Percentiles rank a stretch among this genome's conserved stretches.
Conservation (phyloP, 2,888 invertebrate genomes). For the Phragmatobia fuliginosa region DNA sequence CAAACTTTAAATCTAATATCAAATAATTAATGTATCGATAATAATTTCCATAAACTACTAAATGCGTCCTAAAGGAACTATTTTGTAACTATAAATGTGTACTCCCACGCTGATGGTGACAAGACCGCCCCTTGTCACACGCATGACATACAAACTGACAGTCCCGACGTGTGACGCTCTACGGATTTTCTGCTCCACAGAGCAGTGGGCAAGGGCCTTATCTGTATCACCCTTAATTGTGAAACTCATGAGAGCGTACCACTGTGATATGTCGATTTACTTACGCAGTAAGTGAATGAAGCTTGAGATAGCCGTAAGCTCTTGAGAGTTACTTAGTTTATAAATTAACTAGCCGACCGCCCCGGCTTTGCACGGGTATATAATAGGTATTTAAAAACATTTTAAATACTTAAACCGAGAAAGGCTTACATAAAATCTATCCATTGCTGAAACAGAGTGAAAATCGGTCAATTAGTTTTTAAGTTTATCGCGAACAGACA, state of each 20-base stretch:
- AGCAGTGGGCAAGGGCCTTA: constrained; percentile 10
- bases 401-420: too few species aligned
- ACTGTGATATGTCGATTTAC: constrained; percentile 3
- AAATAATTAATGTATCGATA: too few species aligned
- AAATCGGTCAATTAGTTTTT: too few species aligned
- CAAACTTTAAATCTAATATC: too few species aligned
- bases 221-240: constrained; percentile 9
- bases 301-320: not conserved
- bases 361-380: too few species aligned
- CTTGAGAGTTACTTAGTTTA: not conserved
- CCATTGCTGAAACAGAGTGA: too few species aligned
- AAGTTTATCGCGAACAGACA: too few species aligned
- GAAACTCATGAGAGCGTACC: constrained; percentile 10
- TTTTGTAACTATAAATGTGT: not conserved
- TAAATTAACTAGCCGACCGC: too few species aligned
- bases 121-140: constrained; percentile 38
- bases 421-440: too few species aligned
- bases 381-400: too few species aligned
- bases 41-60: not conserved
- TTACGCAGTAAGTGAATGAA: not conserved
- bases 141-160: constrained; percentile 46
- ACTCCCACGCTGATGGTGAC: constrained; percentile 21
- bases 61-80: not conserved
- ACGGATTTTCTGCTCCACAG: constrained; percentile 47
- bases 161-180: constrained; percentile 41